phyloP scores from a whole-genome alignment of 2,797 vertebrate genomes.

The Manis javanica region DNA sequence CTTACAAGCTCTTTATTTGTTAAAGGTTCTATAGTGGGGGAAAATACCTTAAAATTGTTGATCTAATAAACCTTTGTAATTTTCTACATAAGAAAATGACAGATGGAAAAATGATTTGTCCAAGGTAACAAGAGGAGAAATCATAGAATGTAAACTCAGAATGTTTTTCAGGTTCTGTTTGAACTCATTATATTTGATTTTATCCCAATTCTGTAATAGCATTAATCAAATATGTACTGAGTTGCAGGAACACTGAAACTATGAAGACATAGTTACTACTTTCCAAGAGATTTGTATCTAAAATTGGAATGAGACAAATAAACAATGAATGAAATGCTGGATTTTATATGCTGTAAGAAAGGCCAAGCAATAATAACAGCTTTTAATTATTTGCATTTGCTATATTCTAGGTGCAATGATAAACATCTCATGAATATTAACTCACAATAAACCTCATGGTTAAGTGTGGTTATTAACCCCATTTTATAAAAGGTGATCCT shows the following conservation, averaged over 20 bases:
- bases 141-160: conserved; percentile 16
- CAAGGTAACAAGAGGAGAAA: background rate
- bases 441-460: background rate
- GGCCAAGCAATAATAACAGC: background rate
- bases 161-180: background rate
- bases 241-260: conserved; percentile 22
- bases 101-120: conserved; percentile 18
- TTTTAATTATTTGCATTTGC: conserved; percentile 39
- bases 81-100: conserved; percentile 30
- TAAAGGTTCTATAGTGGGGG: background rate
- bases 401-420: background rate
- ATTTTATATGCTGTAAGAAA: background rate
- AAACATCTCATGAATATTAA: conserved; percentile 51
- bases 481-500: conserved; percentile 35
- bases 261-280: conserved; percentile 43
- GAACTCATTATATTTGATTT: background rate
- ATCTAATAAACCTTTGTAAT: background rate
- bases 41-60: background rate
- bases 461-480: background rate
- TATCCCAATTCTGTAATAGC: conserved; percentile 42
- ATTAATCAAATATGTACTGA: conserved; percentile 47
- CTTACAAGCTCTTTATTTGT: background rate
- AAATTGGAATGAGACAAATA: conserved; percentile 18
- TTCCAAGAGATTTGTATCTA: background rate
- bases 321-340: conserved; percentile 23